Evolutionary conservation across 2,888 invertebrate species (phyloP).

Genomic region (Heliconius sara): DNA sequence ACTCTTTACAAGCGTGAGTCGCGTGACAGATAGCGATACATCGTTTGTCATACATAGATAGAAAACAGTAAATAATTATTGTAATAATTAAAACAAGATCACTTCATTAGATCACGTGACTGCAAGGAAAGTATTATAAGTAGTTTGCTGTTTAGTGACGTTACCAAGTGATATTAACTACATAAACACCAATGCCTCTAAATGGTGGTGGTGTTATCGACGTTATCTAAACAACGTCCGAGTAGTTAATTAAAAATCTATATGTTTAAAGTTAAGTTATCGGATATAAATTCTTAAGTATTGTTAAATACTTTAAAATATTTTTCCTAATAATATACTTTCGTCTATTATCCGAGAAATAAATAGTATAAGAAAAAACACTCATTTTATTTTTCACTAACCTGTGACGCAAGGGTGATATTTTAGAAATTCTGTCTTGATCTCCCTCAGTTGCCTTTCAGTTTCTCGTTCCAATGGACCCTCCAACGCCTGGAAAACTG

Average conservation of each 20-base stretch:
- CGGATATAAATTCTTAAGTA: too few relatives aligned
- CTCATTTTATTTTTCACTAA: constrained; percentile 64
- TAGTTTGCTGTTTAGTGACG: too few relatives aligned
- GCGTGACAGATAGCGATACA: constrained; percentile 15
- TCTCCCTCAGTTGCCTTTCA: constrained; percentile 80
- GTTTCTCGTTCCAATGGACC: constrained; percentile 86
- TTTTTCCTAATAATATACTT: too few relatives aligned
- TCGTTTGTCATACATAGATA: constrained; percentile 11
- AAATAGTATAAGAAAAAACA: not conserved
- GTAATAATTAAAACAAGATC: not conserved
- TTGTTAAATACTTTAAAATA: too few relatives aligned
- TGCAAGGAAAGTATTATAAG: not conserved
- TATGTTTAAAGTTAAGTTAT: too few relatives aligned
- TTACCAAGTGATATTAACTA: too few relatives aligned
- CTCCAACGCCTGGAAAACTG: constrained; percentile 91
- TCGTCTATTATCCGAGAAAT: too few relatives aligned
- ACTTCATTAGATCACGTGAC: not conserved
- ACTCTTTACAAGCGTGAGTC: not conserved
- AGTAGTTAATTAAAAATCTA: too few relatives aligned
- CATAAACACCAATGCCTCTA: too few relatives aligned
- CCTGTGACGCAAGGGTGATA: constrained; percentile 87
- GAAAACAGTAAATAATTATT: constrained; percentile 12
- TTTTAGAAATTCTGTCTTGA: constrained; percentile 85
- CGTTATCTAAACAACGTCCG: too few relatives aligned
- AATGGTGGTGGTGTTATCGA: too few relatives aligned